phyloP scores from a whole-genome alignment of 2,797 vertebrate genomes.

The Dipus sagitta region DNA sequence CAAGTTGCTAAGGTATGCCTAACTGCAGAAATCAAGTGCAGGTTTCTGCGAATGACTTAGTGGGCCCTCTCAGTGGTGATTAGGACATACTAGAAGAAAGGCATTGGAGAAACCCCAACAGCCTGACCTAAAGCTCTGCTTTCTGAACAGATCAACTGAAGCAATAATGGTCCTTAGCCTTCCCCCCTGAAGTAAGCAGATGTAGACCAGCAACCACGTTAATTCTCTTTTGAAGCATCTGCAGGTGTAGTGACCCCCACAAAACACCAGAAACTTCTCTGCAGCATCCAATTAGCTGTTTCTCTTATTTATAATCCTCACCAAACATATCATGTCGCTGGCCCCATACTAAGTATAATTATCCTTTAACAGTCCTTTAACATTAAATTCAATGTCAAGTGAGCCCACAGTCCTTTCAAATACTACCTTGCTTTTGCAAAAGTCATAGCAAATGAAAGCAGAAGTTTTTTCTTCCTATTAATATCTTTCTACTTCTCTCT shows the following conservation, averaged over 20 bases:
- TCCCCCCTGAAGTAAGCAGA: background rate
- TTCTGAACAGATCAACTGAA: background rate
- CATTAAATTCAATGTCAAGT: background rate
- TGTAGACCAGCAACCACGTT: background rate
- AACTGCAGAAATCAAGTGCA: background rate
- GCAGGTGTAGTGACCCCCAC: background rate
- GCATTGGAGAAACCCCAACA: background rate
- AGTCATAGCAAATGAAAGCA: conserved; percentile 33
- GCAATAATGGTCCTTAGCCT: background rate
- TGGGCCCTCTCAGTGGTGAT: background rate
- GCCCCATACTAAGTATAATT: background rate
- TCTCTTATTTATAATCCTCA: background rate
- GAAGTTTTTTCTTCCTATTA: background rate
- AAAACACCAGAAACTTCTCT: background rate
- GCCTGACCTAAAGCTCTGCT: conserved; percentile 44
- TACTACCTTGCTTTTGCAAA: background rate
- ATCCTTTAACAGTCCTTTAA: background rate
- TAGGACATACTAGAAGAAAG: background rate
- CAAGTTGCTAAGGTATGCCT: background rate
- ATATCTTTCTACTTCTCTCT: background rate
- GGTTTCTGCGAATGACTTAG: background rate
- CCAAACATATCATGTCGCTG: background rate
- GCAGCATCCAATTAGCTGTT: background rate
- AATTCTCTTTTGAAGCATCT: background rate
- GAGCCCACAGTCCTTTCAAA: conserved; percentile 11